Evolutionary conservation across 2,113 vertebrate genomes (phyloP), one percentile per base, ranked within the genome.

Genomic region (Toxotes jaculatrix): DNA sequence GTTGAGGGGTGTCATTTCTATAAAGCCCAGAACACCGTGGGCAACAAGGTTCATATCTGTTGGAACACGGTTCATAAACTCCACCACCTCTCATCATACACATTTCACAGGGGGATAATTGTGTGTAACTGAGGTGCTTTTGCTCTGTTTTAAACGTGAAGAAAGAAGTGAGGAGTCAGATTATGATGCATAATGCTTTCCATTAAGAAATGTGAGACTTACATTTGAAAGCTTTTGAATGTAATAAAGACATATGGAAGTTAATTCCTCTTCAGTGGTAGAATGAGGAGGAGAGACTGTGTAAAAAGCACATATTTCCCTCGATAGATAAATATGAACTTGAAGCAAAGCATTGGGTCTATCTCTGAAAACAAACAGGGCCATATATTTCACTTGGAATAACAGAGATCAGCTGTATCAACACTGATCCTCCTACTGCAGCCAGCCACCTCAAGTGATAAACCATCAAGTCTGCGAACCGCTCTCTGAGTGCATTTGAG

Each of bases 361-460:
- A 86, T 95, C 94, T 95, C 53, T 89, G 86, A 95, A 95, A 94
- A 94, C 92, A 95, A 95, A 94, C 92, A 94, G 83, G 84, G 81
- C 92, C 92, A 91, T 93, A 94, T 95, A 95, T 93, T 93, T 89
- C 88, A 82, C 86, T 91, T 94, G 91, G 91, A 93, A 94, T 91
- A 94, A 93, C 93, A 94, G 89, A 72, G 89, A 94, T 95, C 95
- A 95, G 95, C 95, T 95, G 95, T 95, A 92, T 93, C 94, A 95
- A 95, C 94, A 95, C 77, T 84, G 87, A 55, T 90, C 90, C 90
- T 93, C 93, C 92, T 93, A 93, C 91, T 93, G 93, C 88, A 93
- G 92, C 85, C 89, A 87, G 91, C 77, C 91, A 86, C 86, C 77
- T 91, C 90, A 91, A 91, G 82, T 88, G 85, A 90, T 90, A 92